phyloP scores from a whole-genome alignment of 2,888 invertebrate species.

The Chaitophorus viminalis region DNA sequence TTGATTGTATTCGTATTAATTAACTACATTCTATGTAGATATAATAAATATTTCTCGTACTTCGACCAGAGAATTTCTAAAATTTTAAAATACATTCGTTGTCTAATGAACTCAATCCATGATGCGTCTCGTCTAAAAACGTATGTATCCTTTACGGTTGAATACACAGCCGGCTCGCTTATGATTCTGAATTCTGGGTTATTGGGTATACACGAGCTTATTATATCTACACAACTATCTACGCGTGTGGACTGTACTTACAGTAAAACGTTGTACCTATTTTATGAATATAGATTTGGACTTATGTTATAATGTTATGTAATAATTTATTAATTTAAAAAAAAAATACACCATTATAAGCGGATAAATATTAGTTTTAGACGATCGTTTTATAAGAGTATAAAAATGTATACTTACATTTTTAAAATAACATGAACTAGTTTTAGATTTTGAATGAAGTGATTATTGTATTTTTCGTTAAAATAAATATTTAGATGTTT shows the following conservation, averaged over 20 bases:
- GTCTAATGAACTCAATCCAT: constrained; percentile 21
- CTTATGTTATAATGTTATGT: neutral
- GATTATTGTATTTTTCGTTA: too few relatives aligned
- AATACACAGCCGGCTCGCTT: neutral
- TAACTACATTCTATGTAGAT: neutral
- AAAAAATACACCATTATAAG: too few relatives aligned
- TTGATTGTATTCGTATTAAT: neutral
- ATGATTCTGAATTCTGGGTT: constrained; percentile 22
- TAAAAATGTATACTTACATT: neutral
- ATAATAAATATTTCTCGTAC: neutral
- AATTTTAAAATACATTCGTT: neutral
- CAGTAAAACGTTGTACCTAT: neutral
- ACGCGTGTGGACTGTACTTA: neutral
- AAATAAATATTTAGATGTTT: too few relatives aligned
- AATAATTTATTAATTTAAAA: too few relatives aligned
- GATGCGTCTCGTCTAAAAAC: neutral
- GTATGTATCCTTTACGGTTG: constrained; percentile 1
- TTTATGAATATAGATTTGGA: neutral
- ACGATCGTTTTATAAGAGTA: too few relatives aligned
- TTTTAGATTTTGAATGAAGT: neutral
- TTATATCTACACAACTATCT: neutral
- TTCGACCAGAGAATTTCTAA: neutral
- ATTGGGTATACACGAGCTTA: constrained; percentile 4
- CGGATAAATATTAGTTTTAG: too few relatives aligned
- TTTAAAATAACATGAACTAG: neutral